Conservation (phyloP, 2,113 vertebrate genomes). For the Zootoca vivipara region DNA sequence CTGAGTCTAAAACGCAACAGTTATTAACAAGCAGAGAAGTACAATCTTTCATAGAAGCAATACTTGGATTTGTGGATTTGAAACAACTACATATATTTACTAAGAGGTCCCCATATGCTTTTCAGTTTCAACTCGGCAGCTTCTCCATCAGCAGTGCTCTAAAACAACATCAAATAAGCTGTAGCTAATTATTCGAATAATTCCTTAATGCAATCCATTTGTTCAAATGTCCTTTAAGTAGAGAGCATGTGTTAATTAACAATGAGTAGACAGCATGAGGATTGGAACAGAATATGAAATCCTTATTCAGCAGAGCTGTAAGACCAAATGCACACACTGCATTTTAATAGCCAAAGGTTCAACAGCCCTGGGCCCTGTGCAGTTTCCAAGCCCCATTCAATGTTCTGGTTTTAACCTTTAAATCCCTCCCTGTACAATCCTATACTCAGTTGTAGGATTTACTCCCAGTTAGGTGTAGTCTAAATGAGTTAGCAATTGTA, state of each 20-base stretch:
- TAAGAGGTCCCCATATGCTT: conserved; percentile 42
- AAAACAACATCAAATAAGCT: conserved; percentile 54
- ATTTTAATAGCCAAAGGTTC: not conserved
- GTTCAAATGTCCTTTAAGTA: conserved; percentile 54
- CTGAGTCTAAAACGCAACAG: not conserved
- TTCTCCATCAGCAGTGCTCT: conserved; percentile 42
- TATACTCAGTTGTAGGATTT: not conserved
- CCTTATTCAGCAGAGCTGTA: conserved; percentile 11
- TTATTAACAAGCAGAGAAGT: not conserved
- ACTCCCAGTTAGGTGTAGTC: not conserved
- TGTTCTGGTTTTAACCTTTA: not conserved
- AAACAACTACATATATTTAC: conserved; percentile 31
- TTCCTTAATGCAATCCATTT: conserved; percentile 59
- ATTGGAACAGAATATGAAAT: conserved; percentile 35
- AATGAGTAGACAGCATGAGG: not conserved
- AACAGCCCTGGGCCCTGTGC: too few species aligned
- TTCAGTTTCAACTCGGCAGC: conserved; percentile 50
- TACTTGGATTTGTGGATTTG: conserved; percentile 51
- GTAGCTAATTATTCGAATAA: conserved; percentile 59
- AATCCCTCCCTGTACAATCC: not conserved
- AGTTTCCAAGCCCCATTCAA: conserved; percentile 5
- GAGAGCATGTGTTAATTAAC: conserved; percentile 27
- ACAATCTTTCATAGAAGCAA: conserved; percentile 45
- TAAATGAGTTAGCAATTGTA: not conserved
- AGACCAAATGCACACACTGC: not conserved